Evolutionary conservation across 2,888 invertebrate species (phyloP).

Genomic region (Drosophila pegasa): DNA sequence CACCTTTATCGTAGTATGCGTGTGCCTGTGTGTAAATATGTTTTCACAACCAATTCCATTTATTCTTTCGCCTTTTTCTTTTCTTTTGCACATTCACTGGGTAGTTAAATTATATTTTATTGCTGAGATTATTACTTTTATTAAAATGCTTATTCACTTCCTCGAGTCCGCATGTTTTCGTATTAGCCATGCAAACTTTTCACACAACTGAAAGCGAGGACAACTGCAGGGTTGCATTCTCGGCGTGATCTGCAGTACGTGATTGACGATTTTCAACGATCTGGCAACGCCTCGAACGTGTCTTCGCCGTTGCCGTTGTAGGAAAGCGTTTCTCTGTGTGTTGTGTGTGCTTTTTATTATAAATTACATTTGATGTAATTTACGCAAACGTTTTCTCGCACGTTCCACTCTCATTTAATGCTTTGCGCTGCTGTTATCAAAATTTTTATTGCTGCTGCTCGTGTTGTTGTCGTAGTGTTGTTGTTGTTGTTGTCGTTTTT

Average conservation of each 20-base stretch:
- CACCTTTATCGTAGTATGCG: constrained; percentile 35
- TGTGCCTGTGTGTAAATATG: constrained; percentile 21
- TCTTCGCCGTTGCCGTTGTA: neutral
- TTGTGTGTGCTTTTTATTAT: constrained; percentile 22
- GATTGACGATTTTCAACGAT: neutral
- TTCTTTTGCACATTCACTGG: constrained; percentile 40
- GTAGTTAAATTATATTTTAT: constrained; percentile 24
- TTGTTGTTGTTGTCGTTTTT: constrained; percentile 28
- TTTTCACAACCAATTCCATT: constrained; percentile 71
- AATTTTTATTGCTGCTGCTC: constrained; percentile 24
- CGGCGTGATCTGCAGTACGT: neutral
- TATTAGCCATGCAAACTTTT: too few relatives aligned
- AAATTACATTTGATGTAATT: constrained; percentile 69
- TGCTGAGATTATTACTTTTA: constrained; percentile 53
- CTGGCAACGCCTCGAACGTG: neutral
- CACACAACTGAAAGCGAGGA: too few relatives aligned
- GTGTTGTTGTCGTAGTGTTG: constrained; percentile 28
- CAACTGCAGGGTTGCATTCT: neutral
- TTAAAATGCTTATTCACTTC: constrained; percentile 56
- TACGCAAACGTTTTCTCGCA: constrained; percentile 54
- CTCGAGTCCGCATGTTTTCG: too few relatives aligned
- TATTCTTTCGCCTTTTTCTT: constrained; percentile 25
- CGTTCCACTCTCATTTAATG: constrained; percentile 48
- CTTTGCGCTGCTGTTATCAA: constrained; percentile 46
- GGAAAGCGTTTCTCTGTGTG: neutral